Evolutionary conservation across 2,113 vertebrate species (phyloP).

Genomic region (Heteronetta atricapilla): DNA sequence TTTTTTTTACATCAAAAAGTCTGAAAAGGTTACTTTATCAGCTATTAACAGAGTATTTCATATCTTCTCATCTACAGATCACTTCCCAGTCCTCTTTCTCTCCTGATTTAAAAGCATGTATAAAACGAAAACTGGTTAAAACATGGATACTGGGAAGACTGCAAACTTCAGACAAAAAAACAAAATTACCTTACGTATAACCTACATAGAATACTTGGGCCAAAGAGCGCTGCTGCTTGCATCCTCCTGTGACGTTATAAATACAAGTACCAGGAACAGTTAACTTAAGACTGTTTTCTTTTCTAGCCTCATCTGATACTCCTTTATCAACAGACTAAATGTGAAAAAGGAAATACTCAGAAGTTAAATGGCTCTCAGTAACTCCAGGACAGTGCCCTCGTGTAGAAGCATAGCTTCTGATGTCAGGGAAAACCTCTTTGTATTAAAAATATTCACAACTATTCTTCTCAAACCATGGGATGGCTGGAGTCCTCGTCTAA

Average conservation of each 20-base stretch:
- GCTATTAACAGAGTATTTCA: background rate
- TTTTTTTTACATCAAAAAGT: background rate
- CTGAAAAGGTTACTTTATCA: background rate
- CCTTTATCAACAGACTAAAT: background rate
- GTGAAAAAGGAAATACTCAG: background rate
- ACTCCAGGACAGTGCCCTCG: background rate
- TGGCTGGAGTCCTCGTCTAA: background rate
- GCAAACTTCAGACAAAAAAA: background rate
- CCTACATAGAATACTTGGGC: background rate
- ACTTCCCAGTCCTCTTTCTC: background rate
- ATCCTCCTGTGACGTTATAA: background rate
- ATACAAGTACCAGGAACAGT: background rate
- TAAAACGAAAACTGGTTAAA: background rate
- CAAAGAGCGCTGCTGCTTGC: background rate
- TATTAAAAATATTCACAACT: background rate
- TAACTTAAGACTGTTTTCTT: background rate
- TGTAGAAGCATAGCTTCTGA: background rate
- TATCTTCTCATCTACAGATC: background rate
- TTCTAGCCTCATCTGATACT: background rate
- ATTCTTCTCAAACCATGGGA: background rate
- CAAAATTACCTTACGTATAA: background rate
- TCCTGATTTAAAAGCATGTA: background rate
- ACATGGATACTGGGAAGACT: rapidly evolving
- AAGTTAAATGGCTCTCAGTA: background rate
- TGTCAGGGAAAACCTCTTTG: background rate